Conservation (phyloP, 2,888 invertebrate species). For the Brachylomia viminalis region DNA sequence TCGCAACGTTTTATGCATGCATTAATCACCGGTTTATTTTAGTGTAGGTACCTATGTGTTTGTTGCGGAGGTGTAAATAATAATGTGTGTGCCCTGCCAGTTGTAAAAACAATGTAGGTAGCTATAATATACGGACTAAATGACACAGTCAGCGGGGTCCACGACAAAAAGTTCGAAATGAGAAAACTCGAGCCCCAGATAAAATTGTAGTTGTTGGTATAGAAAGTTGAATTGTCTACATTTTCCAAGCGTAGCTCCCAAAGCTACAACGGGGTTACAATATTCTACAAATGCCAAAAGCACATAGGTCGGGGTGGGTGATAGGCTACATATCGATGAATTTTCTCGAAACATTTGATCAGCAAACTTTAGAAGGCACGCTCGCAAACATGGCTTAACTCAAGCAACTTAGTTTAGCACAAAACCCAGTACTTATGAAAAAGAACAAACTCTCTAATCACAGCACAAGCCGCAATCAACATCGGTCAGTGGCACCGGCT, state of each 20-base stretch:
- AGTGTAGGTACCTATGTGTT: constrained; percentile 26
- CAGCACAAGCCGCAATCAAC: constrained; percentile 40
- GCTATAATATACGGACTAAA: not conserved
- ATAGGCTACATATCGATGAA: not conserved
- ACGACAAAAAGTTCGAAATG: not conserved
- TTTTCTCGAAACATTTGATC: not conserved
- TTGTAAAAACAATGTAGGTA: constrained; percentile 42
- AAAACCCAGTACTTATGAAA: constrained; percentile 31
- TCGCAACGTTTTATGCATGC: constrained; percentile 29
- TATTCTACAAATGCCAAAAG: not conserved
- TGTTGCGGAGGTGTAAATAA: constrained; percentile 51
- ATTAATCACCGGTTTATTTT: constrained; percentile 58
- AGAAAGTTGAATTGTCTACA: not conserved
- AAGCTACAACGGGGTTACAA: not conserved
- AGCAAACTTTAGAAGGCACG: not conserved
- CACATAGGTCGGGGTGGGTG: too few relatives aligned
- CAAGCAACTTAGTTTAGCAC: constrained; percentile 7
- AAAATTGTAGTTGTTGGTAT: not conserved
- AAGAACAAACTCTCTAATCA: constrained; percentile 43
- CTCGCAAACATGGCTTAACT: not conserved
- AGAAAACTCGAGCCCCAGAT: not conserved
- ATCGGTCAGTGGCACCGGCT: constrained; percentile 56
- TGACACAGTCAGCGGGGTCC: not conserved
- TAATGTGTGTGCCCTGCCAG: constrained; percentile 28
- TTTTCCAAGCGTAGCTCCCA: not conserved